A percentile compares a stretch with the other conserved stretches of the same genome.
Conservation (phyloP, 2,113 vertebrate species). For the Morone chrysops region DNA sequence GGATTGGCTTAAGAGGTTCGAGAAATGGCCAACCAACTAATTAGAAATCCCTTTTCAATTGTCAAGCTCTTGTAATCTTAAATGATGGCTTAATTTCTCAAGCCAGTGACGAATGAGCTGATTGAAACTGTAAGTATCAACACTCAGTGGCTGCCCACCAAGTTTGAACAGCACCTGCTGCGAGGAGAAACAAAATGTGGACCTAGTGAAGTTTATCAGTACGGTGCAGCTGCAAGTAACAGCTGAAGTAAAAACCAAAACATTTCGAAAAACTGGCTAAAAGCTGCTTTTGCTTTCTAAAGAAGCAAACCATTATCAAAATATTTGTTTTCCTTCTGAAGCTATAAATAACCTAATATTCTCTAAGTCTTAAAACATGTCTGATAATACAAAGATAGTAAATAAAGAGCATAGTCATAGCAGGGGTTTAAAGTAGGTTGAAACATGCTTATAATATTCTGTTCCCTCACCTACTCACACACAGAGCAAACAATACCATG, state of each 20-base stretch:
- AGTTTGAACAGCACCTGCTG: conserved; percentile 33
- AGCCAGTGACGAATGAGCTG: conserved; percentile 65
- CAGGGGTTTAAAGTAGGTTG: not conserved
- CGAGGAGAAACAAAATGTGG: conserved; percentile 20
- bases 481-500: not conserved
- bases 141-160: conserved; percentile 42
- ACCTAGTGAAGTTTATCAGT: conserved; percentile 37
- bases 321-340: not conserved
- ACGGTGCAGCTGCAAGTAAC: conserved; percentile 15
- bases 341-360: not conserved
- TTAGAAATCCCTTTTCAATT: conserved; percentile 82
- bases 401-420: not conserved
- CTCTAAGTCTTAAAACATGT: not conserved
- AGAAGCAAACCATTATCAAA: not conserved
- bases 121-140: conserved; percentile 68
- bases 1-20: conserved; percentile 74
- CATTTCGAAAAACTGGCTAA: not conserved
- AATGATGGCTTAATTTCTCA: conserved; percentile 76
- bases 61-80: conserved; percentile 79
- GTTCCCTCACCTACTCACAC: not conserved
- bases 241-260: not conserved
- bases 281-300: not conserved
- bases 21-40: conserved; percentile 77
- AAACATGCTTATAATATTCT: not conserved
- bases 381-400: not conserved